Base-by-base conservation (phyloP, 1,140 invertebrate genomes). In the Oryctes rhinoceros region DNA sequence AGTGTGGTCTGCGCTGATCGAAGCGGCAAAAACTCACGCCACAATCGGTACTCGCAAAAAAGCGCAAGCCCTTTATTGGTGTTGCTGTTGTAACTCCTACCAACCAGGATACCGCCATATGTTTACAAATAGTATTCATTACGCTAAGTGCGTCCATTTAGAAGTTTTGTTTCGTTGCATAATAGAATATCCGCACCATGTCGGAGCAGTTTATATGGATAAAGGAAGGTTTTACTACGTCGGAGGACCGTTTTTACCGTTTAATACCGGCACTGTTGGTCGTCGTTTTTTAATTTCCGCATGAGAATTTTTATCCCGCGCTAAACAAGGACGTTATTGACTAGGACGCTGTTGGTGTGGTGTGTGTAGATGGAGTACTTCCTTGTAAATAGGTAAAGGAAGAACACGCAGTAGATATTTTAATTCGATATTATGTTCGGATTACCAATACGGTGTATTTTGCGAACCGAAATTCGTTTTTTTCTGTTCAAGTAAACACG, bases 121-220 rank as follows among this genome's bases (percentile, higher is more conserved):
- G 53, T 59, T 59, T 59, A 59, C 53, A 59, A 59, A 59, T 59
- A 59, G 53, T 18, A 18, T 59, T n/a, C n/a, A 59, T 59, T 59
- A 59, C 53, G 7, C n/a, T 59, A 59, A 59, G 53, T 59, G 53
- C 18, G n/a, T 11, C 49, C n/a, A 59, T 15, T 59, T 59, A 18
- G 15, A 59, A 59, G 20, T 59, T 59, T 59, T 59, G 53, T 18
- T 59, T 59, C n/a, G 53, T 59, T 59, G 53, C 53, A 18, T 59
- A 59, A 59, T 59, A 59, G n/a, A 59, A 59, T 59, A n/a, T 15
- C 53, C 6, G 5, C 18, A 18, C 13, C 18, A 15, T 59, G 18
- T 18, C 18, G 39, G 39, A n/a, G 15, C 53, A 18, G 13, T 59
- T 59, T 59, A 59, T 59, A 59, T 59, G 53, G 53, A n/a, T 18